Conservation (phyloP, 1,140 invertebrate genomes). For the Oreohelix idahoensis region DNA sequence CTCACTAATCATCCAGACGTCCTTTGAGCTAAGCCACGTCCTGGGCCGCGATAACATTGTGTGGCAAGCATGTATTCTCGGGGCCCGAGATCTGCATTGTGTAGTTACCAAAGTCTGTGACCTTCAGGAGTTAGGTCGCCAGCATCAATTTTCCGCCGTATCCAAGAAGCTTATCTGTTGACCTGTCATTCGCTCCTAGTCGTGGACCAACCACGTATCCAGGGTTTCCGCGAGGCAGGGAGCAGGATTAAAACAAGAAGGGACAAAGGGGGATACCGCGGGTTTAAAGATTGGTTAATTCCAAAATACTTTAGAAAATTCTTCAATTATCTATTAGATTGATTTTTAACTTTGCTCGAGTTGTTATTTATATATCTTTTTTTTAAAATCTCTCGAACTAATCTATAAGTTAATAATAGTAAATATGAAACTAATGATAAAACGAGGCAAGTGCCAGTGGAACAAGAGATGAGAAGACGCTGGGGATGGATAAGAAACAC, state of each 20-base stretch:
- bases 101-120: neutral
- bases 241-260: neutral
- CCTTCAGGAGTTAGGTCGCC: neutral
- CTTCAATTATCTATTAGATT: too few relatives aligned
- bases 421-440: too few relatives aligned
- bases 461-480: too few relatives aligned
- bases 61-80: neutral
- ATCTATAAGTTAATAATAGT: too few relatives aligned
- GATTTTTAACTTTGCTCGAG: too few relatives aligned
- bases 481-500: too few relatives aligned
- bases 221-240: neutral
- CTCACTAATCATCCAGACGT: neutral
- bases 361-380: too few relatives aligned
- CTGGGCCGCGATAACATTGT: neutral
- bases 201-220: neutral
- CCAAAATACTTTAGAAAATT: too few relatives aligned
- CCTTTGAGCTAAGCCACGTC: neutral
- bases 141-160: slow-evolving; percentile 2
- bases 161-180: slow-evolving; percentile 1
- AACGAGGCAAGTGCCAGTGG: too few relatives aligned
- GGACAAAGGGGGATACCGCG: too few relatives aligned
- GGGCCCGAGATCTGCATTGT: neutral
- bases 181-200: neutral
- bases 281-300: neutral
- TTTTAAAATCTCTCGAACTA: too few relatives aligned